Evolutionary conservation across 2,888 invertebrate species (phyloP), one percentile per base, ranked within the genome.

Genomic region (Unio delphinus): DNA sequence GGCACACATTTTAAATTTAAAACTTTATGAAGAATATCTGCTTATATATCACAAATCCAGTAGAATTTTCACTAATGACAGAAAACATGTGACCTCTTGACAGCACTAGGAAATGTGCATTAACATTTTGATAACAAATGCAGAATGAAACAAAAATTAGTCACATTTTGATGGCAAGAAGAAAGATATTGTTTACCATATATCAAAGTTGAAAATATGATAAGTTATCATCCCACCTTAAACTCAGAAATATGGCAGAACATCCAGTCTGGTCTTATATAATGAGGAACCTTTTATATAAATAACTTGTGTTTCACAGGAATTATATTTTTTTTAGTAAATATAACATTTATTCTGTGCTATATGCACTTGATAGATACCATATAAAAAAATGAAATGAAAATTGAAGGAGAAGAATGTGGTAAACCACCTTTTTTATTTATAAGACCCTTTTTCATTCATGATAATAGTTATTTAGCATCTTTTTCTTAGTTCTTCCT

Each of bases 1-100:
- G 20, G 69, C 58, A 59, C 66, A 20, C 69, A 72, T 55, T 72
- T 65, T 7, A 67, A 67, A 30, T 64, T 65, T n/a, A 65, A 66
- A 28, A 26, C 20, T 7, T 20, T n/a, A 30, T 4, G 18, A 34
- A 18, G 69, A 69, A 20, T 69, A 71, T 54, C 8, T 69, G 17
- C n/a, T 70, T 17, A 69, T 72, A 60, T 11, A 57, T 17, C 23
- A 55, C 4, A 72, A 65, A 65, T 68, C 72, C 55, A 64, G 56
- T n/a, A 18, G 54, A 20, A 57, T 67, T 11, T 70, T 26, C 60
- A 34, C 28, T 18, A 66, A 57, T n/a, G n/a, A 26, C 57, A 34
- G 15, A n/a, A 60, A 18, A 67, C 45, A 20, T 61, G 64, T 34
- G 70, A 70, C 55, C 64, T 60, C n/a, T 23, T 70, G 18, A 59